phyloP scores from a whole-genome alignment of 2,113 vertebrate species.

The Condylura cristata region DNA sequence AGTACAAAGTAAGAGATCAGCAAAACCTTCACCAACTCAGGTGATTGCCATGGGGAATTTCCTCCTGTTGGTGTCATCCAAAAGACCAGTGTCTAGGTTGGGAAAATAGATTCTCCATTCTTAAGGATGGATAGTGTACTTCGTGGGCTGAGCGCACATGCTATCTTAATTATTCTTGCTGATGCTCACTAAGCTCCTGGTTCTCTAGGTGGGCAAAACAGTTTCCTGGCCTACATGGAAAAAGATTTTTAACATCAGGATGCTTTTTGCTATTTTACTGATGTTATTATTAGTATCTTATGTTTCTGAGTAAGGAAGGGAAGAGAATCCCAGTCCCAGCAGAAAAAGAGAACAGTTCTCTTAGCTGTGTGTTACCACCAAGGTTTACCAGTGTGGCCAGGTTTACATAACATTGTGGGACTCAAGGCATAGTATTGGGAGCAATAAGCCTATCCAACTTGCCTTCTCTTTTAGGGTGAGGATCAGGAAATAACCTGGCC shows the following conservation, averaged over 20 bases:
- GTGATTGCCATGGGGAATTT: neutral
- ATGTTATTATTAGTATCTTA: neutral
- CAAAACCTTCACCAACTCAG: neutral
- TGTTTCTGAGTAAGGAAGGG: neutral
- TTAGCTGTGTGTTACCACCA: neutral
- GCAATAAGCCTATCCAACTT: neutral
- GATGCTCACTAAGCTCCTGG: neutral
- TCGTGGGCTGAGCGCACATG: neutral
- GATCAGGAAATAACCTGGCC: neutral
- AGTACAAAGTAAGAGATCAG: neutral
- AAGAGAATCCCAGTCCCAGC: neutral
- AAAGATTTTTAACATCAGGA: neutral
- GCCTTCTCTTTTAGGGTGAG: neutral
- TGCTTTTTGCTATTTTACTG: neutral
- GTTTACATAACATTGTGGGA: neutral
- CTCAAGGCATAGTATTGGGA: neutral
- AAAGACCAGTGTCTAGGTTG: neutral
- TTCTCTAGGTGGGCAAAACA: neutral
- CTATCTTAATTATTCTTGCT: neutral
- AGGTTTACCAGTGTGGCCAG: neutral
- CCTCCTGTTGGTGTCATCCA: neutral
- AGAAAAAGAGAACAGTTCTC: neutral
- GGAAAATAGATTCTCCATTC: neutral
- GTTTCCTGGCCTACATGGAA: neutral
- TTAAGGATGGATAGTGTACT: neutral